Evolutionary conservation across 2,888 invertebrate genomes (phyloP), one percentile per base, ranked within the genome.

Genomic region (Zhuqinia jingwanae): DNA sequence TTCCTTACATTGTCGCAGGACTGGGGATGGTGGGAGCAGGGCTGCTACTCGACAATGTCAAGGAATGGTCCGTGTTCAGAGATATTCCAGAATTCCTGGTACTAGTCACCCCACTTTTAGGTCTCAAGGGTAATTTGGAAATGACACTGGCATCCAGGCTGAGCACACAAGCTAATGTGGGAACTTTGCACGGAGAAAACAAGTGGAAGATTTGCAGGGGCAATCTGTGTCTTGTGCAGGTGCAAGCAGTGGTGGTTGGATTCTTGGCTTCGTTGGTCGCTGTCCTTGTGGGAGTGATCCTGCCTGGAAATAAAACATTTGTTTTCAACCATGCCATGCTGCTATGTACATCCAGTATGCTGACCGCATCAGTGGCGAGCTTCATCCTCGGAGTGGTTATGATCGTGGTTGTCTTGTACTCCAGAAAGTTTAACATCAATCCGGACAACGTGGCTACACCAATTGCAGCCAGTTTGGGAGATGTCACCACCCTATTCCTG

Each of bases 71-170:
- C 70, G 95, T 96, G 60, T 96, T 95, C 92, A 93, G 93, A 89
- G 93, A 94, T 92, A 94, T 96, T 10, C 94, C 95, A 58, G 95
- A 96, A 92, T 93, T 96, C 83, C 95, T 96, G 92, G 95, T 96
- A 89, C 92, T 96, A 93, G 94, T 98, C 63, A 97, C 97, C 82
- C 97, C 98, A 11, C 93, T 98, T 53, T 93, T 98, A 84, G 98
- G 98, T 6, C 94, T 98, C 20, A 98, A 98, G 93, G 98, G 98
- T 88, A 89, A 90, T 50, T 93, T 98, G 90, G 98, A 98, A 93
- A 98, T 98, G 98, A 98, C 98, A 27, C 93, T 98, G 91, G 98
- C 98, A 20, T 97, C 97, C 60, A 94, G 98, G 82, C 94, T 98
- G 3, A 98, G 97, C 15, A 98, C 98, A n/a, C 96, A 97, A 70